phyloP scores from a whole-genome alignment of 1,140 invertebrate genomes.

The Pogonomyrmex barbatus region DNA sequence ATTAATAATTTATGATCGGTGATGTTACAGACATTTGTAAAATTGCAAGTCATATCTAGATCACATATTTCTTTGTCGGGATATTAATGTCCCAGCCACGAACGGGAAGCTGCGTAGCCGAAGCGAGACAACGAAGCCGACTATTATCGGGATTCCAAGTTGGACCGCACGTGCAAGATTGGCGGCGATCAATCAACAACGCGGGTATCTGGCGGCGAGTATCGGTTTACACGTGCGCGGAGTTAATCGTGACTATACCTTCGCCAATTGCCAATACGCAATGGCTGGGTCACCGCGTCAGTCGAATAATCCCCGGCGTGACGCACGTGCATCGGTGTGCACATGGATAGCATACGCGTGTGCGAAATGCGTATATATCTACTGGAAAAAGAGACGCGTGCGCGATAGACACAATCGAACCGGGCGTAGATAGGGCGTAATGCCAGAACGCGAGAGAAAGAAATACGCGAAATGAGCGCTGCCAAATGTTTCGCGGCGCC shows the following conservation, averaged over 20 bases:
- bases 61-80: not conserved
- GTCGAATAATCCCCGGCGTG: constrained; percentile 40
- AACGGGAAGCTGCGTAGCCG: not conserved
- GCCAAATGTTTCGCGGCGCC: constrained; percentile 46
- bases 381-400: constrained; percentile 43
- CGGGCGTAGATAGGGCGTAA: constrained; percentile 36
- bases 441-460: constrained; percentile 29
- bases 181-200: constrained; percentile 52
- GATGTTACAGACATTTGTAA: not conserved
- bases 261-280: constrained; percentile 53
- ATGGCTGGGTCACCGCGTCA: constrained; percentile 20
- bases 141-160: constrained; percentile 42
- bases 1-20: not conserved
- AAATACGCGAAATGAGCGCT: constrained; percentile 27
- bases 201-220: constrained; percentile 21
- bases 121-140: constrained; percentile 2
- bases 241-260: constrained; percentile 48
- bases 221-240: constrained; percentile 52
- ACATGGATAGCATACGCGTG: not conserved
- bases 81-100: not conserved
- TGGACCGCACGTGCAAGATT: constrained; percentile 42
- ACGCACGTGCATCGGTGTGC: constrained; percentile 16
- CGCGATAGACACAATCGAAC: constrained; percentile 50
- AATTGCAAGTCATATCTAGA: not conserved
- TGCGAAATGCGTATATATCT: not conserved